Conservation (phyloP, 2,797 vertebrate species). For the Peromyscus aztecus region DNA sequence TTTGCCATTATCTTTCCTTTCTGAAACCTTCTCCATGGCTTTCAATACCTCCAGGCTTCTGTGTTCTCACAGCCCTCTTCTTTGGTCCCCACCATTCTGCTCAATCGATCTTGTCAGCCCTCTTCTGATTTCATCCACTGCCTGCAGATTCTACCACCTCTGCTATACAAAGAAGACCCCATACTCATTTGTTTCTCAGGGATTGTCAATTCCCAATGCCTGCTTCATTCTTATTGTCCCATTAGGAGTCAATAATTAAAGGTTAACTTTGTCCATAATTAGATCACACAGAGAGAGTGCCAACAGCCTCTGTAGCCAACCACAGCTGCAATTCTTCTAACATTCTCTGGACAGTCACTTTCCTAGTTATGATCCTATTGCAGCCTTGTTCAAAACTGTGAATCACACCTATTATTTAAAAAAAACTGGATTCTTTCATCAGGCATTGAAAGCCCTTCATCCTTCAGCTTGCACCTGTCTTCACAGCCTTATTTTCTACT, state of each 20-base stretch:
- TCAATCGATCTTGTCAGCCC: conserved; percentile 16
- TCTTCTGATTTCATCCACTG: conserved; percentile 1
- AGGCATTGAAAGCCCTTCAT: conserved; percentile 18
- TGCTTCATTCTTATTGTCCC: conserved; percentile 7
- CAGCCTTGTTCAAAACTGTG: conserved; percentile 38
- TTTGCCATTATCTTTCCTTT: not conserved
- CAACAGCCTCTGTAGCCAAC: conserved; percentile 41
- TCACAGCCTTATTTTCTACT: conserved; percentile 47
- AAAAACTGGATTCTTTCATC: conserved; percentile 41
- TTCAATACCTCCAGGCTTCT: not conserved
- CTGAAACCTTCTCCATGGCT: not conserved
- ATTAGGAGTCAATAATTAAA: conserved; percentile 40
- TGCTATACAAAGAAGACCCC: not conserved
- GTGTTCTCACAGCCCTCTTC: not conserved
- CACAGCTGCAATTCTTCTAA: conserved; percentile 22
- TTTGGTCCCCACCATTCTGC: not conserved
- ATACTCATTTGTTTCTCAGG: conserved; percentile 53
- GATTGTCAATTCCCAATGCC: not conserved
- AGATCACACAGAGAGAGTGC: conserved; percentile 13
- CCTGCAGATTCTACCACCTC: not conserved
- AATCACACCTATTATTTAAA: conserved; percentile 51
- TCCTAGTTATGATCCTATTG: conserved; percentile 45
- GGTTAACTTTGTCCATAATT: not conserved
- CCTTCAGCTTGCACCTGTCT: conserved; percentile 20
- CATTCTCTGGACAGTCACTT: not conserved